Conservation (phyloP, 1,140 invertebrate species). For the Brachionus asplanchnoidis region DNA sequence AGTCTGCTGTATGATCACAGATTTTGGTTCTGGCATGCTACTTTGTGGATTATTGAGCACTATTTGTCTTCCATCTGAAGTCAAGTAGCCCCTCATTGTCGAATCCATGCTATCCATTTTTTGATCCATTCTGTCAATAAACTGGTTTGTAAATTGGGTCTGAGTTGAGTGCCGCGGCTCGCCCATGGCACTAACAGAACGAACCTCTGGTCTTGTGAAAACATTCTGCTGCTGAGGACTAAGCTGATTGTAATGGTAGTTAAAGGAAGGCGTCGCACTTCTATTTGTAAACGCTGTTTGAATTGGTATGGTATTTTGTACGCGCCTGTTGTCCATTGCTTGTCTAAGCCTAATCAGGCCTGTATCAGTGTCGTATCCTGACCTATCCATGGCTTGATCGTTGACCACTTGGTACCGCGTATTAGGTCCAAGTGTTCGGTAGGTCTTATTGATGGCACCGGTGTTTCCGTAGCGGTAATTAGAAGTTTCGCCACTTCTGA, state of each 20-base stretch:
- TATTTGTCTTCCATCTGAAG: constrained; percentile 17
- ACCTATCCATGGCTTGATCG: background rate
- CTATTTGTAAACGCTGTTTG: background rate
- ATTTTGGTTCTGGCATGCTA: background rate
- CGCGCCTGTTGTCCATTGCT: background rate
- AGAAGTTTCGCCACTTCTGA: background rate
- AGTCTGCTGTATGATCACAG: background rate
- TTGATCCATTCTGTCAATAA: background rate
- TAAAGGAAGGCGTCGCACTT: constrained; percentile 23
- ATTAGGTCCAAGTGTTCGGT: constrained; percentile 18
- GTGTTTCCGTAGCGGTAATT: constrained; percentile 23
- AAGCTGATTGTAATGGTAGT: constrained; percentile 25
- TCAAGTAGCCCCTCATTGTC: background rate
- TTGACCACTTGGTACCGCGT: constrained; percentile 15
- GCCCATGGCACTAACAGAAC: background rate
- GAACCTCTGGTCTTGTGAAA: background rate
- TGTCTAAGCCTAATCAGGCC: constrained; percentile 25
- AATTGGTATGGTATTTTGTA: constrained; percentile 12
- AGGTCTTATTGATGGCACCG: constrained; percentile 22
- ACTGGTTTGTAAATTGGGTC: background rate
- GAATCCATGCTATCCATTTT: background rate
- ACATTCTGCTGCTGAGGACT: constrained; percentile 1
- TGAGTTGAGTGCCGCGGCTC: background rate
- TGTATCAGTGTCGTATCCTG: constrained; percentile 37
- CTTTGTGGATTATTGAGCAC: background rate